Conservation (phyloP, 2,797 vertebrate genomes). For the Phalanger gymnotis region DNA sequence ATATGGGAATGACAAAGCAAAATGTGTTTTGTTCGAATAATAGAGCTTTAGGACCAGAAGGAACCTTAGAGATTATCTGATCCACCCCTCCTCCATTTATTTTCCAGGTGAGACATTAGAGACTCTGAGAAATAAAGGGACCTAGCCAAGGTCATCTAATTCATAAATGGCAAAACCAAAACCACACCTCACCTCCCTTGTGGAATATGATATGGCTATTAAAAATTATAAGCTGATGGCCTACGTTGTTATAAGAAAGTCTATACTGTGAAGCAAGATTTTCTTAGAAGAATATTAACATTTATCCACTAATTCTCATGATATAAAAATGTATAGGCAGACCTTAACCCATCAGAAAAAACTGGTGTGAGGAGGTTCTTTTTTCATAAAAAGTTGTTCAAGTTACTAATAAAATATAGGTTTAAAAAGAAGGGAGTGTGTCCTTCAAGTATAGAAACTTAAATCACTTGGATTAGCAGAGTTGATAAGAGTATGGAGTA, state of each 20-base stretch:
- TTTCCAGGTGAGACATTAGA: background rate
- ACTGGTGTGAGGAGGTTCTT: background rate
- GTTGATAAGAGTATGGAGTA: background rate
- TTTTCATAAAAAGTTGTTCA: background rate
- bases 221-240: background rate
- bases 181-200: background rate
- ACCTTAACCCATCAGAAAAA: too few species aligned
- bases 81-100: background rate
- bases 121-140: background rate
- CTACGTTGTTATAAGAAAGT: background rate
- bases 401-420: background rate
- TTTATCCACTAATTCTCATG: background rate
- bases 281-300: background rate
- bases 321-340: background rate
- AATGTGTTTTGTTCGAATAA: background rate
- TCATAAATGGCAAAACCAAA: background rate
- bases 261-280: background rate
- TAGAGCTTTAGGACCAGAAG: background rate
- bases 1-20: background rate
- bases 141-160: background rate
- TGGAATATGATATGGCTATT: too few species aligned
- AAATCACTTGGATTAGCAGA: background rate
- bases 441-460: background rate
- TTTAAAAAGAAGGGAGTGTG: background rate
- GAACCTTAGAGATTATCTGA: background rate